Evolutionary conservation across 2,888 invertebrate species (phyloP).

Genomic region (Allygus modestus): DNA sequence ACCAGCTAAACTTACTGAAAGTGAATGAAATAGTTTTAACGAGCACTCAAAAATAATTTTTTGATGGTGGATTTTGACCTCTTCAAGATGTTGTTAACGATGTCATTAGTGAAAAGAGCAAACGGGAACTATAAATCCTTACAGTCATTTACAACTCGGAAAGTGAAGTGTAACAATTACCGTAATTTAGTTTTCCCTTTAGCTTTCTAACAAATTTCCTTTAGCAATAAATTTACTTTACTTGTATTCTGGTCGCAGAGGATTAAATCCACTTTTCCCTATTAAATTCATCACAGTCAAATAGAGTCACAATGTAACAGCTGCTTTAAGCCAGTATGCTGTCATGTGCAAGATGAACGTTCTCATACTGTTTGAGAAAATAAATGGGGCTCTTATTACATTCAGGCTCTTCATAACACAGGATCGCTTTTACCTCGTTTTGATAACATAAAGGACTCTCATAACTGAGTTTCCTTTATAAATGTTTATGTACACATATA

Average conservation of each 20-base stretch:
- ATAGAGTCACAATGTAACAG: background rate
- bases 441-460: background rate
- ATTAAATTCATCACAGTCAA: no score
- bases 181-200: no score
- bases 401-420: background rate
- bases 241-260: no score
- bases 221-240: no score
- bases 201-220: no score
- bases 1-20: no score
- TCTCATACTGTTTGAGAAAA: background rate
- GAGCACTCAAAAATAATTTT: background rate
- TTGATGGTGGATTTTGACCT: background rate
- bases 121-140: background rate
- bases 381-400: conserved; percentile 2
- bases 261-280: no score
- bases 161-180: background rate
- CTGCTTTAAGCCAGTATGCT: background rate
- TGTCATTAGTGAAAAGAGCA: background rate
- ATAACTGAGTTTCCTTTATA: conserved; percentile 9
- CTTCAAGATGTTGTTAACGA: background rate
- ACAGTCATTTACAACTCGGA: background rate
- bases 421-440: background rate
- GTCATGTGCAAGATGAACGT: background rate
- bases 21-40: background rate
- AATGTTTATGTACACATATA: background rate